Conservation (phyloP, 2,797 vertebrate genomes). For the Erethizon dorsatum region DNA sequence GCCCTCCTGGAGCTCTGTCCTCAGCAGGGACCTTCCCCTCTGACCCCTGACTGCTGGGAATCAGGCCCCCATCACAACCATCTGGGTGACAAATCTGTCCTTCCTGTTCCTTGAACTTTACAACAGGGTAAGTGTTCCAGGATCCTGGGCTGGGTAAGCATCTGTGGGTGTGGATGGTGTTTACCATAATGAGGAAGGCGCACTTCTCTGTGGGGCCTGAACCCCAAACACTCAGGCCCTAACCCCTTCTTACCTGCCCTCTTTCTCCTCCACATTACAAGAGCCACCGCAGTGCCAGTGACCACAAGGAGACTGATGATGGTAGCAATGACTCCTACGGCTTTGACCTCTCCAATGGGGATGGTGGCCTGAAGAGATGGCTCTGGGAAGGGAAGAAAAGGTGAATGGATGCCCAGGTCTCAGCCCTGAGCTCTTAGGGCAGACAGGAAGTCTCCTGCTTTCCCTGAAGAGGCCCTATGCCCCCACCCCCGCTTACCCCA, state of each 20-base stretch:
- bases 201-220: not conserved
- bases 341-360: not conserved
- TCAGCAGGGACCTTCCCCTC: not conserved
- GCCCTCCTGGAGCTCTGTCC: not conserved
- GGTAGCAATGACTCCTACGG: accelerated
- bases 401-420: not conserved
- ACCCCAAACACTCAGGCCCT: not conserved
- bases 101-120: not conserved
- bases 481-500: not conserved
- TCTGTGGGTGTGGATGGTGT: not conserved
- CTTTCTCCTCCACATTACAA: conserved; percentile 18
- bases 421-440: not conserved
- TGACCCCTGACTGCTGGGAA: not conserved
- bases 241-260: not conserved
- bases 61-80: not conserved
- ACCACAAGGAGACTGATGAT: not conserved
- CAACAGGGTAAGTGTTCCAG: not conserved
- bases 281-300: not conserved
- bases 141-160: not conserved
- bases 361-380: not conserved
- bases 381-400: not conserved
- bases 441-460: not conserved
- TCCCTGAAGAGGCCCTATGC: accelerated
- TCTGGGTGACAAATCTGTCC: not conserved
- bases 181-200: not conserved